A percentile compares a stretch with the other conserved stretches of the same genome.
Conservation (phyloP, 2,113 vertebrate genomes). For the Crotophaga sulcirostris region DNA sequence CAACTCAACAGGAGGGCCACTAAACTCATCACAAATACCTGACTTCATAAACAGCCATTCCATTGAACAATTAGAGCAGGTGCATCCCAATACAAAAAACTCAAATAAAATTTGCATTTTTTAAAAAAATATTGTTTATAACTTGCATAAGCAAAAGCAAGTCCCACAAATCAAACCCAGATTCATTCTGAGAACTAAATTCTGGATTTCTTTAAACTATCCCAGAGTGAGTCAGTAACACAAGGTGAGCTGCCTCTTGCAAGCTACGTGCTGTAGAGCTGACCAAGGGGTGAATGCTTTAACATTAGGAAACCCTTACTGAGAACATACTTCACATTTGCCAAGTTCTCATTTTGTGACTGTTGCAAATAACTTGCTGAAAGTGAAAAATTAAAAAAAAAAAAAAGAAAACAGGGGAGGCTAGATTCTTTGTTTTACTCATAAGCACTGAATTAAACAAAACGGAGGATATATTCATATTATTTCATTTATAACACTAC, state of each 20-base stretch:
- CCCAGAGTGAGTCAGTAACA: background rate
- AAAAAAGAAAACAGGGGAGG: background rate
- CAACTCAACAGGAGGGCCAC: background rate
- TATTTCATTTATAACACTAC: background rate
- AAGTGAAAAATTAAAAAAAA: background rate
- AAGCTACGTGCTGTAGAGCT: background rate
- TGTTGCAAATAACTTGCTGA: background rate
- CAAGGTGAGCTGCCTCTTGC: background rate
- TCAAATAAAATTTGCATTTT: background rate
- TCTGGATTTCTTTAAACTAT: background rate
- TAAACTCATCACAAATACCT: background rate
- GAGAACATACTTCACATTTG: background rate
- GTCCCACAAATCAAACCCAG: background rate
- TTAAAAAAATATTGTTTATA: background rate
- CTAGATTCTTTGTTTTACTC: background rate
- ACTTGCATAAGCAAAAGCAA: background rate
- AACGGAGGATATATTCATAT: background rate
- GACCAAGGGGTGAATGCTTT: background rate
- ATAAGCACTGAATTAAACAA: background rate
- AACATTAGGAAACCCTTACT: background rate
- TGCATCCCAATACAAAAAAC: background rate
- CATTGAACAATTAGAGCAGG: background rate
- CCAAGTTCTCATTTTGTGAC: conserved; percentile 12
- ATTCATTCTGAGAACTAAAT: background rate
- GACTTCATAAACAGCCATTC: background rate